A percentile compares a stretch with the other conserved stretches of the same genome.
These are phyloP conservation scores for Sarcophaga peregrina DNA, from an alignment of 1,140 invertebrate species.

Conservation along the genomic window DNA sequence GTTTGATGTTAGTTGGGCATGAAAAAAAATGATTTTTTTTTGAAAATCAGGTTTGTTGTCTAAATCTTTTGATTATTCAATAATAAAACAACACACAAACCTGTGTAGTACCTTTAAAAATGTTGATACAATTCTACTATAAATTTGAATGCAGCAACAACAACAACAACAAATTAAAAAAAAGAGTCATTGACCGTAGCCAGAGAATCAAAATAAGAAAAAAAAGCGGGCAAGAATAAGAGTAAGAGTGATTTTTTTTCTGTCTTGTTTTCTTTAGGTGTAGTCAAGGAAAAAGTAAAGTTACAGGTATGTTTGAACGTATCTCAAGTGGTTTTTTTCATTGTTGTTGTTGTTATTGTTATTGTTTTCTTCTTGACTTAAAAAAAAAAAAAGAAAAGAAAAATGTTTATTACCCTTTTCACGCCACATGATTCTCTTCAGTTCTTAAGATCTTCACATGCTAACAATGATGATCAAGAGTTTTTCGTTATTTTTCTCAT, in stretches of 20 bases:
- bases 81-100: too few species aligned
- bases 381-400: background rate
- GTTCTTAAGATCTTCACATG: background rate
- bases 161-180: background rate
- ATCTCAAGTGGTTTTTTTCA: slow-evolving; percentile 38
- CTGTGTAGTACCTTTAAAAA: too few species aligned
- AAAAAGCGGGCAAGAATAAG: slow-evolving; percentile 17
- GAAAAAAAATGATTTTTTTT: background rate
- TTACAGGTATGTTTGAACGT: background rate
- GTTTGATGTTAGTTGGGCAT: background rate
- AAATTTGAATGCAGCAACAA: background rate
- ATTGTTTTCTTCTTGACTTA: too few species aligned
- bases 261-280: too few species aligned
- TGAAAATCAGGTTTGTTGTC: slow-evolving; percentile 32
- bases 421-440: slow-evolving; percentile 62
- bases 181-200: slow-evolving; percentile 21
- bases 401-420: slow-evolving; percentile 67
- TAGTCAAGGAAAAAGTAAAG: background rate
- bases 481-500: too few species aligned
- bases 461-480: too few species aligned
- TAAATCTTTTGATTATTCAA: slow-evolving; percentile 28
- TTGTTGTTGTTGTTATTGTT: too few species aligned
- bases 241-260: slow-evolving; percentile 36
- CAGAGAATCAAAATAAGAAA: background rate
- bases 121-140: too few species aligned